A percentile compares a stretch with the other conserved stretches of the same genome.
phyloP scores from a whole-genome alignment of 2,888 invertebrate species.

The Falcaria lacertinaria region DNA sequence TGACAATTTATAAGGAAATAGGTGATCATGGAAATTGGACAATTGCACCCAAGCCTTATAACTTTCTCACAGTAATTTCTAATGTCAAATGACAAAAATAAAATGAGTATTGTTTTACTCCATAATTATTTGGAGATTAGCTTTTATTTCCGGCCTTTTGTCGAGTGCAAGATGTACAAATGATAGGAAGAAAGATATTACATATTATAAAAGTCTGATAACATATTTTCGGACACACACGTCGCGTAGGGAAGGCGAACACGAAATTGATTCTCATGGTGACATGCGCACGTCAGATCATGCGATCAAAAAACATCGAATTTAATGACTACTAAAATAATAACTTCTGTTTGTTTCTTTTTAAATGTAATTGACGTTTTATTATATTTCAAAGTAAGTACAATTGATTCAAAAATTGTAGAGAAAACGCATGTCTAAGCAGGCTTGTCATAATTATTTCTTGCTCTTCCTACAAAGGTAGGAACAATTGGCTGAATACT shows the following conservation, averaged over 20 bases:
- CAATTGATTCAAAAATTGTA: no score
- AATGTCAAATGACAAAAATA: slow-evolving; percentile 37
- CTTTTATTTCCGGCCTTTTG: slow-evolving; percentile 33
- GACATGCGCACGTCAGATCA: slow-evolving; percentile 2
- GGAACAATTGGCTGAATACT: no score
- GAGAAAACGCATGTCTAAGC: no score
- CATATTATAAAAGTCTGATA: slow-evolving; percentile 27
- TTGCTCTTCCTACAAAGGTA: no score
- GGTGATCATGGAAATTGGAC: neutral
- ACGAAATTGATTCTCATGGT: neutral
- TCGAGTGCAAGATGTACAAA: slow-evolving; percentile 25
- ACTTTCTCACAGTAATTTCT: slow-evolving; percentile 55
- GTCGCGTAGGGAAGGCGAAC: slow-evolving; percentile 24
- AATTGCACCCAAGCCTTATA: slow-evolving; percentile 7
- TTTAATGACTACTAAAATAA: no score
- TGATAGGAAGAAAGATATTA: slow-evolving; percentile 52
- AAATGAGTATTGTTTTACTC: slow-evolving; percentile 26
- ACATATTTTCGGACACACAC: slow-evolving; percentile 59
- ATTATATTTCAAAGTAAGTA: no score
- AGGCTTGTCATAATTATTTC: no score
- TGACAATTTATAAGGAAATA: neutral
- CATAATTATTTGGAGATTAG: slow-evolving; percentile 60
- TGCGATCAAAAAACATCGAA: no score
- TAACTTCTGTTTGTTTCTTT: no score
- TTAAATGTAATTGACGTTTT: no score